Percentiles rank a stretch among this genome's conserved stretches.
Evolutionary conservation across 2,113 vertebrate genomes (phyloP).

Genomic region (Rissa tridactyla): DNA sequence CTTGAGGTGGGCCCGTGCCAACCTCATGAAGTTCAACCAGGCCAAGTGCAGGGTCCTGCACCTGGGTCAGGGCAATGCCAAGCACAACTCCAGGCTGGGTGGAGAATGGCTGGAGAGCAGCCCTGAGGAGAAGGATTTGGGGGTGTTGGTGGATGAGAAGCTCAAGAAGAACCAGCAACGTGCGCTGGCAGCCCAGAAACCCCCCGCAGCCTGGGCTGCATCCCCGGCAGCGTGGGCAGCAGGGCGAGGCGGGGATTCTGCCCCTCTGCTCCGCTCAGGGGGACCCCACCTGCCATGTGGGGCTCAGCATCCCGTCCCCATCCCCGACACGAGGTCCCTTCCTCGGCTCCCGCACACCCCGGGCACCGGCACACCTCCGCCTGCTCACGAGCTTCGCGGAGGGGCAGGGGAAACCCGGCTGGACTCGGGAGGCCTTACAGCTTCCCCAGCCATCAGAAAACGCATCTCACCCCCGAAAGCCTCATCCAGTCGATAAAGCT

Average conservation of each 20-base stretch:
- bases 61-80: not conserved
- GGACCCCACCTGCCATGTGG: not conserved
- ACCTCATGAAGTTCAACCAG: not conserved
- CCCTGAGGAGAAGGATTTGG: not conserved
- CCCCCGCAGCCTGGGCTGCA: not conserved
- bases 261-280: not conserved
- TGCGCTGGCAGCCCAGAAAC: not conserved
- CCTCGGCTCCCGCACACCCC: not conserved
- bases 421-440: not conserved
- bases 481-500: not conserved
- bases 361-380: not conserved
- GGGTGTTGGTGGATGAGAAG: not conserved
- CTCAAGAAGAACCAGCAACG: not conserved
- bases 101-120: not conserved
- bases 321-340: not conserved
- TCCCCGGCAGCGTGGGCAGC: not conserved
- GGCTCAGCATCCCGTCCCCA: not conserved
- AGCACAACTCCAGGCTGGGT: not conserved
- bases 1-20: not conserved
- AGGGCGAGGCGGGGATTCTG: not conserved
- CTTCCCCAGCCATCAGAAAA: not conserved
- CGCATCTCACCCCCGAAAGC: not conserved
- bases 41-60: not conserved
- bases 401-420: not conserved
- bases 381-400: rapidly evolving